Conservation (phyloP, 2,797 vertebrate species). For the Lophius americanus region DNA sequence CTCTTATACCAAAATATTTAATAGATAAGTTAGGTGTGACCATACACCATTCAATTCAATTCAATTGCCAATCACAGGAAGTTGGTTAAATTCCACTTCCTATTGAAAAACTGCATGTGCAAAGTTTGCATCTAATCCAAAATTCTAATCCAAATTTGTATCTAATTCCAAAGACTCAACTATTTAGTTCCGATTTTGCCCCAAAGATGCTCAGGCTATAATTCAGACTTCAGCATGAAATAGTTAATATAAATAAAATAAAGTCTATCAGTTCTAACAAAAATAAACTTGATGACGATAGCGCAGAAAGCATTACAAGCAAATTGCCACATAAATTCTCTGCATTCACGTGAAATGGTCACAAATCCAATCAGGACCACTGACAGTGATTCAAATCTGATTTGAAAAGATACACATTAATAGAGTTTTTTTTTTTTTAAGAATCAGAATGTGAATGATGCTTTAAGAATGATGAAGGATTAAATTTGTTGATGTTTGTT, state of each 20-base stretch:
- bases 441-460: too few species aligned
- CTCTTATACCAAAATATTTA: neutral
- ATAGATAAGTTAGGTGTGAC: neutral
- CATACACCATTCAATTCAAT: neutral
- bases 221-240: neutral
- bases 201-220: neutral
- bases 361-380: too few species aligned
- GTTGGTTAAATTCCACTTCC: neutral
- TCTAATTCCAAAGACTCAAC: neutral
- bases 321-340: too few species aligned
- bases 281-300: neutral
- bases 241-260: neutral
- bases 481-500: too few species aligned
- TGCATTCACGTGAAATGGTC: too few species aligned
- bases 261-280: neutral
- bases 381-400: too few species aligned
- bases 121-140: neutral
- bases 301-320: too few species aligned
- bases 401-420: too few species aligned
- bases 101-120: neutral
- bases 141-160: too few species aligned
- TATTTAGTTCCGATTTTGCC: neutral
- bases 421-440: too few species aligned
- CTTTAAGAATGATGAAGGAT: too few species aligned
- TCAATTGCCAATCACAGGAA: conserved; percentile 3